Evolutionary conservation across 2,888 invertebrate species (phyloP).

Genomic region (Tenodera sinensis): DNA sequence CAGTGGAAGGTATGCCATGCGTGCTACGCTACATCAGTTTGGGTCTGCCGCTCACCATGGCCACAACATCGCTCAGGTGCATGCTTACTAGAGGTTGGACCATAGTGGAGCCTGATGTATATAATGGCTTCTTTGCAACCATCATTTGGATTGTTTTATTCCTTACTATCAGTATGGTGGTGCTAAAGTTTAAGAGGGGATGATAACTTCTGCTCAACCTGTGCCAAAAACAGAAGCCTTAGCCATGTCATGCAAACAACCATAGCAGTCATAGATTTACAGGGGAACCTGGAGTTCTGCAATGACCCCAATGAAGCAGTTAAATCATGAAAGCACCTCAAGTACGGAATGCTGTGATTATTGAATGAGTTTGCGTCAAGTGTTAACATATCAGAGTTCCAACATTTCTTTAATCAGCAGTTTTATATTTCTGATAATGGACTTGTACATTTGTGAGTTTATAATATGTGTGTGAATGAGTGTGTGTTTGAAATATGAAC

Average conservation of each 20-base stretch:
- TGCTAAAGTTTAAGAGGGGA: constrained; percentile 76
- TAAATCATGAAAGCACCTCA: not conserved
- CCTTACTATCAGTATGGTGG: constrained; percentile 73
- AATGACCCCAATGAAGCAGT: not conserved
- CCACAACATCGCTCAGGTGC: constrained; percentile 86
- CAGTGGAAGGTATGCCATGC: constrained; percentile 91
- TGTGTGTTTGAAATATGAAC: not conserved
- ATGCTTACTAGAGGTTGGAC: constrained; percentile 87
- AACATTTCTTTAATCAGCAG: not conserved
- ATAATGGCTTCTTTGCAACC: constrained; percentile 82
- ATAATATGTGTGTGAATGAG: not conserved
- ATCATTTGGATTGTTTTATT: constrained; percentile 81
- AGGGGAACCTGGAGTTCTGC: not conserved
- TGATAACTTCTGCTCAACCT: constrained; percentile 42
- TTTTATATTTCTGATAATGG: not conserved
- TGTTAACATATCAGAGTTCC: not conserved
- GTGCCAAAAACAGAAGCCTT: not conserved
- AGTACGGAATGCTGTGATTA: not conserved
- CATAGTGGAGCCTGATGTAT: constrained; percentile 75
- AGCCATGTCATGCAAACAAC: not conserved
- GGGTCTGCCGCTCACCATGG: constrained; percentile 81
- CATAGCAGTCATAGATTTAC: not conserved
- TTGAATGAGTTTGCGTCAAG: not conserved
- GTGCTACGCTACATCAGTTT: constrained; percentile 77
- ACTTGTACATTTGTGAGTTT: not conserved